Evolutionary conservation across 2,888 invertebrate genomes (phyloP), one percentile per base, ranked within the genome.

Genomic region (Petrolisthes cinctipes): DNA sequence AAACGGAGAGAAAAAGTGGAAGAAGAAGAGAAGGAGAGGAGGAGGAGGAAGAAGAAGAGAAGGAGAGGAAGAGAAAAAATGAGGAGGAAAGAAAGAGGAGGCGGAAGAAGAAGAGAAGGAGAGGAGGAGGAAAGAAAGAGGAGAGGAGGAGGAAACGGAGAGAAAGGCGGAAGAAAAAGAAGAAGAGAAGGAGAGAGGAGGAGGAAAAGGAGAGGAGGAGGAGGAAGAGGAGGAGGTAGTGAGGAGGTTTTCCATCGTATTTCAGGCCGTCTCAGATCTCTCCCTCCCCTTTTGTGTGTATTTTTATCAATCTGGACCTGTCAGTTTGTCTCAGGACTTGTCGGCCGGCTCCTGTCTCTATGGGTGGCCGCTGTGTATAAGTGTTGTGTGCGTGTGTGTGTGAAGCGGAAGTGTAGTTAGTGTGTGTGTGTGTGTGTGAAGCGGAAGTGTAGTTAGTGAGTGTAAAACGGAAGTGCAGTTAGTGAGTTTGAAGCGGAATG

Each of bases 261-360:
- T 80, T 80, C 54, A 85, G 79, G 53, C 85, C 57, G 76, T 61
- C 76, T 37, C 66, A 20, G 84, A 7, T 2, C 54, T 53, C 23
- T 81, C 11, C 20, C 56, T 20, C 23, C 23, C 20, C 85, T 85
- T 85, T 85, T 85, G 85, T 85, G 85, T 75, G 56, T 71, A 85
- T 85, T 85, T 85, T 85, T 85, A 85, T 85, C 85, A 85, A 85
- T 85, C 85, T 79, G 80, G 85, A 85, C 71, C 85, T 85, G 85
- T 85, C 85, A 85, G 85, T 85, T 80, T 85, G 61, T 23, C 61
- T 11, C 84, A 23, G 23, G 51, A 37, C 37, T 37, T 37, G 37
- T 23, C 14, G 23, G 51, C 84, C 78, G 23, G 61, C 76, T 53
- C 84, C 80, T 80, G 51, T n/a, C 57, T 79, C 4, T 68, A 14